These are phyloP conservation scores for Neolamprologus tretocephalus DNA, from an alignment of 2,113 vertebrate species.

Conservation along the genomic window DNA sequence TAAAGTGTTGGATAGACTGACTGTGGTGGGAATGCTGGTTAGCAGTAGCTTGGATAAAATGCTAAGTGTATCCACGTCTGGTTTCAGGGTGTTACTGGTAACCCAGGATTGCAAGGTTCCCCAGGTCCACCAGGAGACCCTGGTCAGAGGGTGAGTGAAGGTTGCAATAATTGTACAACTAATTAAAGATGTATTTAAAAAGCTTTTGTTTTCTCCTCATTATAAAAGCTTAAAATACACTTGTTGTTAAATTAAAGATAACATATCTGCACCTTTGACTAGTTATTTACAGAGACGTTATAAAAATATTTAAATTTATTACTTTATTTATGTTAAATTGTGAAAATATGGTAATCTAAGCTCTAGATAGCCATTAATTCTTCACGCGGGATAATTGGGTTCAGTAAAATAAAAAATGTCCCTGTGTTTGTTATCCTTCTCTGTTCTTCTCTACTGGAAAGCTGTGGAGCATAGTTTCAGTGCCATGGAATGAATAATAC, in stretches of 20 bases:
- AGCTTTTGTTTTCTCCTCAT: not conserved
- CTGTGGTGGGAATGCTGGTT: constrained; percentile 44
- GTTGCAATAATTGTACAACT: not conserved
- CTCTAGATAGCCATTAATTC: not conserved
- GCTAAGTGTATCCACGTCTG: constrained; percentile 42
- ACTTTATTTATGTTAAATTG: not conserved
- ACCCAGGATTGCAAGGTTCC: constrained; percentile 85
- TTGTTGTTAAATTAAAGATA: not conserved
- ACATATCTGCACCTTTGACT: not conserved
- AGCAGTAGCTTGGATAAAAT: constrained; percentile 21
- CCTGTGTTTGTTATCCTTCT: not conserved
- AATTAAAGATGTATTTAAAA: not conserved
- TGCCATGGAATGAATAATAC: constrained; percentile 8
- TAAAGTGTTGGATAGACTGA: not conserved
- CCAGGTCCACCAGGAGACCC: constrained; percentile 85
- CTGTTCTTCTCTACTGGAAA: not conserved
- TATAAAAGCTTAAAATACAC: not conserved
- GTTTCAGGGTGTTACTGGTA: constrained; percentile 85
- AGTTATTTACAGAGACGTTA: not conserved
- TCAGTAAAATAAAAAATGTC: not conserved
- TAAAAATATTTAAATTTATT: not conserved
- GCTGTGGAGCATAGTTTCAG: not conserved
- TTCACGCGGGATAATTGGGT: not conserved
- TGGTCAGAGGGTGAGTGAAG: constrained; percentile 87
- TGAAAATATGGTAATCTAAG: not conserved